Evolutionary conservation across 1,140 invertebrate species (phyloP), one percentile per base, ranked within the genome.

Genomic region (Listronotus bonariensis): DNA sequence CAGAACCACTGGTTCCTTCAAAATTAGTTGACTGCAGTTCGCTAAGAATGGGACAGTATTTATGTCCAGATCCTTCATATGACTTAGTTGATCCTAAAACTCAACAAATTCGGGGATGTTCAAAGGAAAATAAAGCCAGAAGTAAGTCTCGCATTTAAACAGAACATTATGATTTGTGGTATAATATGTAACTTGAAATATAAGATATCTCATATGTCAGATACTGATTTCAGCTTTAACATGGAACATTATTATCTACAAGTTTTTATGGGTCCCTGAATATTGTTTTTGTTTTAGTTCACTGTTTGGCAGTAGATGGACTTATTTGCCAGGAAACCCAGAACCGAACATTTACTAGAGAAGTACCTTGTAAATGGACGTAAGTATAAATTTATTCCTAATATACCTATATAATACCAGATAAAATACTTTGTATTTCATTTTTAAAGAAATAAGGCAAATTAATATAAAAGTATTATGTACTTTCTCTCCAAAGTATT

Each of bases 331-430:
- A 82, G 68, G 91, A 91, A 79, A 88, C 88, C 1, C 86, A 88
- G 42, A 92, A 91, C 79, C 85, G 87, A 56, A 89, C 87, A 26
- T 97, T 97, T 79, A 87, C 86, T 62, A 89, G 85, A 75, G 87
- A 92, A 74, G 84, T 95, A 71, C 88, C 91, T 46, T 97, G 95
- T 79, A 91, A 92, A 83, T 97, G 92, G 89, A 96, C 93, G 91
- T 95, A 86, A 89, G 92, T 62, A n/a, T 11, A 7, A 14, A 11
- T 36, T 36, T 36, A n/a, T n/a, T n/a, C n/a, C n/a, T n/a, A n/a
- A n/a, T n/a, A n/a, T n/a, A n/a, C n/a, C n/a, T n/a, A n/a, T n/a
- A n/a, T n/a, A n/a, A n/a, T n/a, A n/a, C n/a, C n/a, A n/a, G n/a
- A n/a, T n/a, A n/a, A n/a, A n/a, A n/a, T n/a, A n/a, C n/a, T n/a